Base-by-base conservation (phyloP, 1,140 invertebrate species). In the Chymomyza costata region DNA sequence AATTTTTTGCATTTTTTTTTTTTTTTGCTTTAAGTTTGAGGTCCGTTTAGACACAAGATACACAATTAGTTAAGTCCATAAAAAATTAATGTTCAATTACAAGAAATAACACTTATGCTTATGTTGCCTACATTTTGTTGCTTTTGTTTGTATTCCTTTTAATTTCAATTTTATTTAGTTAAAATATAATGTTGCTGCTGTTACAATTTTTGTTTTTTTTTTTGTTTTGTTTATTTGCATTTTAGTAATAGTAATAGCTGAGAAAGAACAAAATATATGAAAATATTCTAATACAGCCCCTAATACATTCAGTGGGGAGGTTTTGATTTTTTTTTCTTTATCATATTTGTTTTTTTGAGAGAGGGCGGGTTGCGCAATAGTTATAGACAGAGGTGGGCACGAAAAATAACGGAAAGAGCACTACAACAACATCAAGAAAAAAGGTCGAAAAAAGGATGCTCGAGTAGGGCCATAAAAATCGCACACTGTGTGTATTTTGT, bases 81-180 rank as follows among this genome's bases (percentile, higher is more conserved):
- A 65, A 80, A 78, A 73, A 80, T 80, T 68, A 80, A 80, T 76
- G 71, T 47, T 80, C 73, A 78, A 78, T 80, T 78, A 80, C 71
- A 78, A 71, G 71, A 66, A 78, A 78, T 78, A 78, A 78, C 71
- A 78, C 71, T 78, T 78, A 80, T 53, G 73, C 71, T 66, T 80
- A 74, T 56, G 65, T 76, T 76, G 53, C 47, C 70, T 74, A 67
- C 37, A 56, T 58, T 74, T 59, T 31, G 11, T 62, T 46, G 30
- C 39, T 32, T 40, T 21, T 16, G 17, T 49, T 40, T 41, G 11
- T 18, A 6, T 35, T 47, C 32, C 5, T 15, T 38, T 17, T 38
- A 6, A 6, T 15, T 7, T 15, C 6, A 14, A 2, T 38, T 38
- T 38, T 38, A 3, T 13, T n/a, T 34, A 34, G n/a, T 34, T 34